These are phyloP conservation scores for Aricia agestis DNA, from an alignment of 1,140 invertebrate genomes.

Conservation along the genomic window DNA sequence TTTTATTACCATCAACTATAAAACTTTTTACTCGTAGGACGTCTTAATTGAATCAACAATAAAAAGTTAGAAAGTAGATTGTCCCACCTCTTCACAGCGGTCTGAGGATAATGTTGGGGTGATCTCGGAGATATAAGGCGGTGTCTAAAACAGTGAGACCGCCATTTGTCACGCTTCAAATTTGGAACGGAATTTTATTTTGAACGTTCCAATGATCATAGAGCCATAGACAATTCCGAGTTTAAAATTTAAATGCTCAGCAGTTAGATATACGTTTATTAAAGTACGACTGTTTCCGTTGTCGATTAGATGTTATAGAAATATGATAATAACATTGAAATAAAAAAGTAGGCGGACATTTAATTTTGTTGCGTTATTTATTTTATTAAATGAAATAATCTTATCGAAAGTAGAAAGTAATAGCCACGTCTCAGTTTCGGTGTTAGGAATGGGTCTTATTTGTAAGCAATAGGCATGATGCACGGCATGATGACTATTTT, in stretches of 20 bases:
- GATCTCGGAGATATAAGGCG: not conserved
- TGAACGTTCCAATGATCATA: conserved; percentile 4
- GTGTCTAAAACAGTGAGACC: conserved; percentile 1
- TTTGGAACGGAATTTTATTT: conserved; percentile 15
- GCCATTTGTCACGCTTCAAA: conserved; percentile 7
- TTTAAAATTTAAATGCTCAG: conserved; percentile 7
- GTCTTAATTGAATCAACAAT: not conserved
- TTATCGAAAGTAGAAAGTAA: conserved; percentile 7
- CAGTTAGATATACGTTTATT: conserved; percentile 8
- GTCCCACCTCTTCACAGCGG: not conserved
- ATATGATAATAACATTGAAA: conserved; percentile 13
- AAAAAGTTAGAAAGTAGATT: not conserved
- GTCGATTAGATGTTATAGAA: conserved; percentile 3
- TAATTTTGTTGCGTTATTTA: conserved; percentile 6
- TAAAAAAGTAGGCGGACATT: conserved; percentile 10
- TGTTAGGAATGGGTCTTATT: not conserved
- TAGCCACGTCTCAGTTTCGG: not conserved
- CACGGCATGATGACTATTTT: too few relatives aligned
- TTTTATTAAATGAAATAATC: conserved; percentile 5
- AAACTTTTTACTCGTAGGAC: not conserved
- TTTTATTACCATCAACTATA: not conserved
- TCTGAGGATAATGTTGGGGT: not conserved
- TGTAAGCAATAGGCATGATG: too few relatives aligned
- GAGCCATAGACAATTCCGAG: not conserved
- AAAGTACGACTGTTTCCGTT: not conserved